Base-by-base conservation (phyloP, 2,888 invertebrate genomes). In the Mesorhabditis sp. region DNA sequence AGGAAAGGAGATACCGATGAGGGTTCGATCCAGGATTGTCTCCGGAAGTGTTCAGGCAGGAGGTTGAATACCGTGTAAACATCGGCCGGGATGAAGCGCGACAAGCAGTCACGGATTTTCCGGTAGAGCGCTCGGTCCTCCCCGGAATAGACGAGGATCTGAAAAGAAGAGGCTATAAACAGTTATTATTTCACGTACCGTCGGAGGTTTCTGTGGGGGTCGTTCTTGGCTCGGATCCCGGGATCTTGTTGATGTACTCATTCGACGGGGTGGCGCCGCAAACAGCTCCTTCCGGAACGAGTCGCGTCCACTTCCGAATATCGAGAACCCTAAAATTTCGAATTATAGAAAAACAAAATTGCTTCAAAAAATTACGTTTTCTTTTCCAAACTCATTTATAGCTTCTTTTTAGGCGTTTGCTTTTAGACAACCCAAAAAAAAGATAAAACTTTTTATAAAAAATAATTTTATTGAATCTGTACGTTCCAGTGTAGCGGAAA, bases 141-240 rank as follows among this genome's bases (percentile, higher is more conserved):
- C 42, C 77, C 83, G 3, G 83, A 80, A 70, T 82, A 84, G 6
- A 84, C 80, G 15, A 84, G 72, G 58, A 83, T 73, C 80, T 82
- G 69, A 42, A 70, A 45, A 63, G 4, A 66, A n/a, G 5, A 2
- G 44, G 1, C 2, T 6, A 65, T 65, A 45, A 68, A 50, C 1
- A 2, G n/a, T 13, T n/a, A 13, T 50, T 13, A 50, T 2, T 50
- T 50, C 10, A 50, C 58, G 7, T 50, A 50, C 58, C 58, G 58
- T 13, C n/a, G 58, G 58, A n/a, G 58, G 58, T 50, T 50, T 50
- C n/a, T 50, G 58, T 50, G 58, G 58, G 7, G 58, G 58, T 50
- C 58, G 58, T 50, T 50, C 58, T 50, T 50, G 58, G 58, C 58
- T 50, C 1, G 58, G 58, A 2, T 50, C 58, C 58, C 58, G 7